phyloP scores from a whole-genome alignment of 2,888 invertebrate genomes.

The Dasypolia templi region DNA sequence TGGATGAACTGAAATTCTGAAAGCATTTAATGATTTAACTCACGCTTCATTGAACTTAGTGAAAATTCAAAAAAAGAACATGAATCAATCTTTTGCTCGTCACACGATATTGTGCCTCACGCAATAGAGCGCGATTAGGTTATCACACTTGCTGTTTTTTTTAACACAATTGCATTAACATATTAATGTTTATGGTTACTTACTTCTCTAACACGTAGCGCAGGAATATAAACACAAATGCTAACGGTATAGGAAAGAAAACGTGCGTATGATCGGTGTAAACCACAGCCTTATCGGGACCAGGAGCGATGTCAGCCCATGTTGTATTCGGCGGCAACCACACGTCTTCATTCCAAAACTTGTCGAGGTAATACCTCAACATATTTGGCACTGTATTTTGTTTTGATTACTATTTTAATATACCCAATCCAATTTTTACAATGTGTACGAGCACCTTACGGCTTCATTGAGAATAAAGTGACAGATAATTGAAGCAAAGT shows the following conservation, averaged over 20 bases:
- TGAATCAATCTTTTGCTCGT: slow-evolving; percentile 45
- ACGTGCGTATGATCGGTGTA: slow-evolving; percentile 96
- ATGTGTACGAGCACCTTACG: slow-evolving; percentile 62
- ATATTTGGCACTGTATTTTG: slow-evolving; percentile 72
- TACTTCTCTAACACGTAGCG: slow-evolving; percentile 97
- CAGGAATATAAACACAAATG: slow-evolving; percentile 93
- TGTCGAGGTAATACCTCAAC: slow-evolving; percentile 85
- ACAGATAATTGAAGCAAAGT: slow-evolving; percentile 52
- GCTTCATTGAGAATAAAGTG: slow-evolving; percentile 67
- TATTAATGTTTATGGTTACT: slow-evolving; percentile 77
- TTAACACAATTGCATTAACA: slow-evolving; percentile 49
- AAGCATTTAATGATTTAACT: slow-evolving; percentile 28
- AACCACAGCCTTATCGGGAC: slow-evolving; percentile 92
- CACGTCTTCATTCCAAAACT: slow-evolving; percentile 95
- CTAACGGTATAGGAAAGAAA: slow-evolving; percentile 95
- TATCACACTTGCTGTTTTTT: slow-evolving; percentile 65
- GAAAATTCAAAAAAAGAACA: slow-evolving; percentile 51
- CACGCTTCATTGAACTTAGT: slow-evolving; percentile 44
- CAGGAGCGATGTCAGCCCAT: slow-evolving; percentile 96
- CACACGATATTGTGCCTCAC: slow-evolving; percentile 52
- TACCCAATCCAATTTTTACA: slow-evolving; percentile 55
- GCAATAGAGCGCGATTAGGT: slow-evolving; percentile 59
- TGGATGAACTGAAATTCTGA: slow-evolving; percentile 18
- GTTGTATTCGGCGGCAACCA: slow-evolving; percentile 98
- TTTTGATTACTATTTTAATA: slow-evolving; percentile 50